Conservation (phyloP, 1,140 invertebrate genomes). For the Bombus confusus region DNA sequence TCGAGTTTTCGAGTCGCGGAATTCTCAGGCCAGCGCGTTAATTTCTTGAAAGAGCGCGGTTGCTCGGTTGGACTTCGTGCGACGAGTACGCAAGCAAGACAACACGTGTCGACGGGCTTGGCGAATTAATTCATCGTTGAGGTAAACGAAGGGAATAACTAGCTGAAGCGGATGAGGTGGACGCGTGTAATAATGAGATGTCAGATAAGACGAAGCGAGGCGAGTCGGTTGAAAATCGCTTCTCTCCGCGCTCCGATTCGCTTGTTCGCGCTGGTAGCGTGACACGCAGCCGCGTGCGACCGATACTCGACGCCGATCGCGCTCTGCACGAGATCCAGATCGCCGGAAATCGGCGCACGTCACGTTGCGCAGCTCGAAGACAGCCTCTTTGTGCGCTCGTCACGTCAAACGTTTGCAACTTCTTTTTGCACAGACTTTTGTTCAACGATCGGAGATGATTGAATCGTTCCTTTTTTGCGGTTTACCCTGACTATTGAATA, state of each 20-base stretch:
- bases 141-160: slow-evolving; percentile 64
- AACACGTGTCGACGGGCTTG: slow-evolving; percentile 44
- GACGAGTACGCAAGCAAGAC: not conserved
- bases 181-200: slow-evolving; percentile 64
- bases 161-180: slow-evolving; percentile 62
- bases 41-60: no score
- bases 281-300: slow-evolving; percentile 28
- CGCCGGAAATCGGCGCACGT: not conserved
- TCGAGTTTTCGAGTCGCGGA: no score
- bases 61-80: no score
- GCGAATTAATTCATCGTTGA: slow-evolving; percentile 66
- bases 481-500: not conserved
- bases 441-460: not conserved
- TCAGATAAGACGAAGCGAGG: slow-evolving; percentile 57
- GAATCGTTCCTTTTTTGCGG: not conserved
- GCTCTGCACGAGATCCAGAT: no score
- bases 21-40: no score
- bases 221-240: slow-evolving; percentile 55
- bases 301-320: not conserved
- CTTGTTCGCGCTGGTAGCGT: slow-evolving; percentile 37
- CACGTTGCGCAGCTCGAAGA: not conserved
- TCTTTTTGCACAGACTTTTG: not conserved
- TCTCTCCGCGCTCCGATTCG: slow-evolving; percentile 1
- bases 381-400: not conserved
- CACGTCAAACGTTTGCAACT: not conserved